Conservation (phyloP, 2,888 invertebrate species). For the Atrina japonica region DNA sequence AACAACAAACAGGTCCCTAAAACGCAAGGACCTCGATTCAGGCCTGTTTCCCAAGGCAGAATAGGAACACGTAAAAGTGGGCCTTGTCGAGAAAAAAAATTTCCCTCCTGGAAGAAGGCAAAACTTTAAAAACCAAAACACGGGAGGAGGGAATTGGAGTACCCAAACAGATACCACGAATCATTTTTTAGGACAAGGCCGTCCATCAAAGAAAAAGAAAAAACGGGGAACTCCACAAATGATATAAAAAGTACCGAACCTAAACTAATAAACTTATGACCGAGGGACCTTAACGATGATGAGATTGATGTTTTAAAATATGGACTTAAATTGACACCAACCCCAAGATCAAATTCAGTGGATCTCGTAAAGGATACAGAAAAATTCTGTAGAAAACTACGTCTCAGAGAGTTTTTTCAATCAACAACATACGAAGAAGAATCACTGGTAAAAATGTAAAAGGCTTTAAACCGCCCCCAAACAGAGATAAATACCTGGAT, state of each 20-base stretch:
- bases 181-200: slow-evolving; percentile 2
- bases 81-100: too few relatives aligned
- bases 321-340: slow-evolving; percentile 3
- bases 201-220: too few relatives aligned
- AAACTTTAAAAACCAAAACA: too few relatives aligned
- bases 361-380: slow-evolving; percentile 19
- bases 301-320: slow-evolving; percentile 6
- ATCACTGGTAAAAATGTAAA: slow-evolving; percentile 4
- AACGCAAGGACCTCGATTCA: too few relatives aligned
- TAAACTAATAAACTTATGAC: slow-evolving; percentile 10
- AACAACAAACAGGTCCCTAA: too few relatives aligned
- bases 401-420: not conserved
- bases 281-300: not conserved
- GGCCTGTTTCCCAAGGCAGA: too few relatives aligned
- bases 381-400: slow-evolving; percentile 13
- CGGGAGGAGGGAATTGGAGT: too few relatives aligned
- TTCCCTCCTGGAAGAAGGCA: too few relatives aligned
- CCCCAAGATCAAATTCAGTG: slow-evolving; percentile 2
- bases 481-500: too few relatives aligned
- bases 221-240: too few relatives aligned
- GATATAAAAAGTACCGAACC: not conserved
- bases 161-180: too few relatives aligned
- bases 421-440: not conserved
- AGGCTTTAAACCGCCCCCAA: slow-evolving; percentile 4
- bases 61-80: too few relatives aligned